Base-by-base conservation (phyloP, 2,797 vertebrate genomes). In the Muraenolepis orangiensis region DNA sequence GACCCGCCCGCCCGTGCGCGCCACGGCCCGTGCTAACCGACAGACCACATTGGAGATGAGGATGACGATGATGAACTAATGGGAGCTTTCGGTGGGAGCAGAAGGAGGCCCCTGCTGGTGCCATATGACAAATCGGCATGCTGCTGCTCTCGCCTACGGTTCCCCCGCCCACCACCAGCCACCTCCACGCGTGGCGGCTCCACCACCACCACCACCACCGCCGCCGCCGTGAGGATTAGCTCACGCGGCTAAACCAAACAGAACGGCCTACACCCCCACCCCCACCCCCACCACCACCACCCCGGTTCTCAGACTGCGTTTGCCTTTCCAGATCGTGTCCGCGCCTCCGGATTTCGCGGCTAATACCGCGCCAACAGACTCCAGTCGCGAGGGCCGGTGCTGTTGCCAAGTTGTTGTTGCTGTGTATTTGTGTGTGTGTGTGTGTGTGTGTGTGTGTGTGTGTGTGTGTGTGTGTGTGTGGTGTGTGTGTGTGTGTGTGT, bases 111-210 rank as follows among this genome's bases (percentile, higher is more conserved):
- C 88, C 88, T 90, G 89, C 86, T 87, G 87, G 88, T 90, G 90
- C 90, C 88, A 90, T 91, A 91, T 92, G 90, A 92, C 91, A 87
- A 92, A 91, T 87, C 86, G 84, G 87, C 89, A 87, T 90, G 91
- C 88, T 90, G 91, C 88, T 91, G 89, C 90, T 92, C 86, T 89
- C 85, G 90, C 91, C 92, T 91, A 91, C 90, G 76, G 80, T n/a
- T 86, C 88, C 32, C 32, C 51, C 90, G 80, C 91, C 92, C 89
- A 92, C 92, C 89, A 92, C 91, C 85, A 82, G 80, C 91, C 90
- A 84, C 90, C 93, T 89, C 90, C 91, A 86, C 86, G 51, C 89
- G n/a, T n/a, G n/a, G n/a, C n/a, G n/a, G n/a, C n/a, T n/a, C n/a
- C n/a, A n/a, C n/a, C n/a, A n/a, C n/a, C n/a, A n/a, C n/a, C n/a